Evolutionary conservation across 2,797 vertebrate species (phyloP).

Genomic region (Mareca strepera): DNA sequence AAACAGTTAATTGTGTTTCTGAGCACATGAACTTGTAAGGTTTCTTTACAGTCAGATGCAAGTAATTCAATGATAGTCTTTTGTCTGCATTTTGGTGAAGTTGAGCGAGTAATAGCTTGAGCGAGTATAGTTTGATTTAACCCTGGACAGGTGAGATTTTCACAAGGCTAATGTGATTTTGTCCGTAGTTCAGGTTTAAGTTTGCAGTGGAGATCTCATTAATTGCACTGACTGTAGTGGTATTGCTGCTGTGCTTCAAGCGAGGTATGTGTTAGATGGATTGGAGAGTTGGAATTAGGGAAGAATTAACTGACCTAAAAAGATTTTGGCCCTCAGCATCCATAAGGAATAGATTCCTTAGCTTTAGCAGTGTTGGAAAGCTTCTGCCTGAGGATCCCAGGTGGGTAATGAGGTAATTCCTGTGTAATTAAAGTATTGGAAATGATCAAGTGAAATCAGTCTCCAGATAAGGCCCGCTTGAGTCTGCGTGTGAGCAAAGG

Average conservation of each 20-base stretch:
- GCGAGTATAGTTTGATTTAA: neutral
- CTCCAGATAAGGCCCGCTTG: neutral
- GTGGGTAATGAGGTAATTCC: neutral
- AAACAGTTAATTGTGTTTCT: neutral
- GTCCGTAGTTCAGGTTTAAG: fast-evolving
- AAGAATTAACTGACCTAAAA: neutral
- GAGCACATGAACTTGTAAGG: neutral
- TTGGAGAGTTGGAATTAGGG: neutral
- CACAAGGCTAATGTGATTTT: neutral
- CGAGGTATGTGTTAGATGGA: fast-evolving
- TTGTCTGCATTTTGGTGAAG: neutral
- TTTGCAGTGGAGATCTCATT: neutral
- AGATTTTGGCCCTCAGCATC: neutral
- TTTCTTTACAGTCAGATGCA: neutral
- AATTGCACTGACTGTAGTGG: neutral
- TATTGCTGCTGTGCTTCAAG: neutral
- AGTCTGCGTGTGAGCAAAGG: neutral
- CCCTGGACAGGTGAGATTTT: neutral
- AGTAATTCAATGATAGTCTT: neutral
- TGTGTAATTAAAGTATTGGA: neutral
- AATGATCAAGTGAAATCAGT: neutral
- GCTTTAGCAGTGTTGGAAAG: neutral
- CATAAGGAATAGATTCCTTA: neutral
- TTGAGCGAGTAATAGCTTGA: neutral
- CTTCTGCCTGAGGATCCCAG: neutral